Percentiles rank a stretch among this genome's conserved stretches.
Conservation (phyloP, 2,113 vertebrate species). For the cat (Felis catus) region DNA sequence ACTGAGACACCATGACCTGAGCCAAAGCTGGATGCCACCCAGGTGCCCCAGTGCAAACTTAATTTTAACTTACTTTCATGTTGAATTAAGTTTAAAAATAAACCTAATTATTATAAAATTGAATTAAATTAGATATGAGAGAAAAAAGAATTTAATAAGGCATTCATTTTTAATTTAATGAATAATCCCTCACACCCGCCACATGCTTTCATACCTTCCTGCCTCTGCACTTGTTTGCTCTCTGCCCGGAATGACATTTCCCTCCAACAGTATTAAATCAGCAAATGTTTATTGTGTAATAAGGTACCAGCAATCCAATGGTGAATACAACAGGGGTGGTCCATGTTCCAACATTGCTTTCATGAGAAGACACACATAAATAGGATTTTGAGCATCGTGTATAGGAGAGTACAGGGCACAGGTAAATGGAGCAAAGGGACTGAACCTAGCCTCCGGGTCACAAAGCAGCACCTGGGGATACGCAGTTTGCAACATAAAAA, state of each 20-base stretch:
- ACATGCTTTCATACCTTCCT: neutral
- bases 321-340: neutral
- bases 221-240: neutral
- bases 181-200: neutral
- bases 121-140: neutral
- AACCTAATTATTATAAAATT: neutral
- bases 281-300: neutral
- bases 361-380: neutral
- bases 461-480: neutral
- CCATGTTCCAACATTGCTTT: neutral
- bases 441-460: neutral
- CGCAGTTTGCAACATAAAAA: neutral
- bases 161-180: neutral
- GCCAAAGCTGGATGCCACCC: too few relatives aligned
- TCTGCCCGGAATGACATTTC: neutral
- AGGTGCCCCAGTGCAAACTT: neutral
- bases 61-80: neutral
- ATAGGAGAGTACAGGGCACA: too few relatives aligned
- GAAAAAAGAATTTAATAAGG: conserved; percentile 11
- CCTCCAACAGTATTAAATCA: neutral
- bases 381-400: neutral
- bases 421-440: neutral
- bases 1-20: too few relatives aligned
- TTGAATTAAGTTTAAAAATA: neutral
- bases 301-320: neutral